Evolutionary conservation across 2,797 vertebrate species (phyloP).

Genomic region (Chrosomus eos): DNA sequence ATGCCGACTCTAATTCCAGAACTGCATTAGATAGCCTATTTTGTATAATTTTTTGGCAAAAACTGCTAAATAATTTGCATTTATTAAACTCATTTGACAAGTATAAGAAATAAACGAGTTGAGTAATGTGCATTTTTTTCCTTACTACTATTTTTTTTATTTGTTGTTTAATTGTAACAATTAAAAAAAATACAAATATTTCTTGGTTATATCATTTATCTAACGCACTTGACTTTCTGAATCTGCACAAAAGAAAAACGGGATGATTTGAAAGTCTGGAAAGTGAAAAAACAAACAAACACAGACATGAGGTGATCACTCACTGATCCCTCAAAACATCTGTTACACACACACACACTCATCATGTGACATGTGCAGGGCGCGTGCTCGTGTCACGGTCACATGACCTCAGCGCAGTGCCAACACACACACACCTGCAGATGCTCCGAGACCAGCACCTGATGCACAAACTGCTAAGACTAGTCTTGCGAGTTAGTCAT

Average conservation of each 20-base stretch:
- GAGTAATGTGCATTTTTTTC: no score
- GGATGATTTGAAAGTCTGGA: no score
- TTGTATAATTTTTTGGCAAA: no score
- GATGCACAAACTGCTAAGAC: no score
- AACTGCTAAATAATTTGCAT: no score
- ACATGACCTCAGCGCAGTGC: neutral
- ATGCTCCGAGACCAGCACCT: neutral
- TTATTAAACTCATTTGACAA: no score
- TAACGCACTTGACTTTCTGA: neutral
- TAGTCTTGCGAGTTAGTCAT: no score
- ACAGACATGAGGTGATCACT: neutral
- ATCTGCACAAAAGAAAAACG: neutral
- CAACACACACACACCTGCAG: neutral
- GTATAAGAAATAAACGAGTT: no score
- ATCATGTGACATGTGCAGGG: conserved; percentile 50
- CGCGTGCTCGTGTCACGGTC: neutral
- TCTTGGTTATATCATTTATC: neutral
- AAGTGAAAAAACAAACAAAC: neutral
- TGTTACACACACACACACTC: conserved; percentile 33
- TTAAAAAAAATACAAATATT: neutral
- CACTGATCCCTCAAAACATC: neutral
- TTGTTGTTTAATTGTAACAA: no score
- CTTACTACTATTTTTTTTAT: no score
- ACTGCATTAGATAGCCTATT: neutral
- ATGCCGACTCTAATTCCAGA: no score